Percentiles rank a stretch among this genome's conserved stretches.
Conservation (phyloP, 2,797 vertebrate species). For the Onychomys arenicola region DNA sequence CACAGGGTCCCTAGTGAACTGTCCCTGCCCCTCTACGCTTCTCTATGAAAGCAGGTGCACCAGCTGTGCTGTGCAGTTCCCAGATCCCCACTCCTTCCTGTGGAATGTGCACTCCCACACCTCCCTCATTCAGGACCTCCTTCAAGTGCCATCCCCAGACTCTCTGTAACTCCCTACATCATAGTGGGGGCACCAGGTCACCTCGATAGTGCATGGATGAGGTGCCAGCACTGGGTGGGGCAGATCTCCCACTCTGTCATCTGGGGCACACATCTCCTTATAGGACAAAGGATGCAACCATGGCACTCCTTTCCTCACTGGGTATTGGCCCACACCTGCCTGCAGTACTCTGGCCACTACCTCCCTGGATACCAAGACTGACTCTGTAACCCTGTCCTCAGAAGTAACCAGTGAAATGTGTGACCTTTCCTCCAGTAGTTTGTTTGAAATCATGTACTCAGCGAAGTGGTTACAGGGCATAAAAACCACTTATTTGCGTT, state of each 20-base stretch:
- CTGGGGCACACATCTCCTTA: neutral
- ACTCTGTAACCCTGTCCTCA: neutral
- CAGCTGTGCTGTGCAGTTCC: too few relatives aligned
- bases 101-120: neutral
- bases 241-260: neutral
- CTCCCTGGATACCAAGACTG: neutral
- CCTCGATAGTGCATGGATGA: neutral
- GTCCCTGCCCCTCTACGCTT: too few relatives aligned
- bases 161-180: neutral
- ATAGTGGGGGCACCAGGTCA: neutral
- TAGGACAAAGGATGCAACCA: neutral
- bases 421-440: neutral
- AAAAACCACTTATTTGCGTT: fast-evolving
- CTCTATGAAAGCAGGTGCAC: neutral
- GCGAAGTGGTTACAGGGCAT: neutral
- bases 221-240: too few relatives aligned
- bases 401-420: neutral
- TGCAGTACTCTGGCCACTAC: too few relatives aligned
- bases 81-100: neutral
- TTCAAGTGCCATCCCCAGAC: neutral
- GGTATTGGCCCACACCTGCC: neutral
- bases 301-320: neutral
- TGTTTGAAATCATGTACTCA: slow-evolving; percentile 66
- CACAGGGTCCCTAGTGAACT: too few relatives aligned
- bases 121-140: neutral